These are phyloP conservation scores for Dryoscopus gambensis DNA, from an alignment of 2,113 vertebrate genomes.

Conservation along the genomic window DNA sequence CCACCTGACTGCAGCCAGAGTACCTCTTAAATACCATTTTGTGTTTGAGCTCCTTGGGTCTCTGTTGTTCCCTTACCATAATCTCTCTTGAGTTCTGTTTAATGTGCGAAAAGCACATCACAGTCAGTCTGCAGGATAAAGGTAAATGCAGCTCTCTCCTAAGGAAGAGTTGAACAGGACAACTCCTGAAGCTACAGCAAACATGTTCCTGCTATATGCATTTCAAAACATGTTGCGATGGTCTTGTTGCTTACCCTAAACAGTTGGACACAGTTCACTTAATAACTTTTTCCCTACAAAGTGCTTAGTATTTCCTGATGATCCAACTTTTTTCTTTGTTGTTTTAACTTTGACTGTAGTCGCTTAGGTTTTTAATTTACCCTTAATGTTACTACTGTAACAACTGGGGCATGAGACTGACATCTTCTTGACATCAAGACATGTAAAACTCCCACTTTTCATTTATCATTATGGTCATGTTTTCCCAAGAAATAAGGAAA, in stretches of 20 bases:
- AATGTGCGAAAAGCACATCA: background rate
- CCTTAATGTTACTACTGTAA: background rate
- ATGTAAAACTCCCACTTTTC: background rate
- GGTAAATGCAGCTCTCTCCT: background rate
- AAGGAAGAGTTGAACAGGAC: background rate
- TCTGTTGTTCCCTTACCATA: background rate
- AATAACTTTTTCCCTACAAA: background rate
- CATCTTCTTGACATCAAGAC: background rate
- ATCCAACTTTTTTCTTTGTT: background rate
- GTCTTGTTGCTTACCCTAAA: background rate
- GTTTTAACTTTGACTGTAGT: background rate
- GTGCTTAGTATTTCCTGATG: background rate
- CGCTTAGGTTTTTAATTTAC: background rate
- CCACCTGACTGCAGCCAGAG: background rate
- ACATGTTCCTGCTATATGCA: background rate
- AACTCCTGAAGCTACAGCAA: background rate
- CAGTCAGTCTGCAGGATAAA: background rate
- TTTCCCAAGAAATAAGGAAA: background rate
- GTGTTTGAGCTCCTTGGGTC: background rate
- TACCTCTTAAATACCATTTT: background rate
- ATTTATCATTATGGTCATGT: background rate
- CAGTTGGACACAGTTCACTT: background rate
- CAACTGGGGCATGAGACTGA: background rate
- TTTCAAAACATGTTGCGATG: background rate
- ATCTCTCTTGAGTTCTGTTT: background rate